These are phyloP conservation scores for Caenorhabditis sulstoni DNA, from an alignment of 2,888 invertebrate genomes.

Conservation along the genomic window DNA sequence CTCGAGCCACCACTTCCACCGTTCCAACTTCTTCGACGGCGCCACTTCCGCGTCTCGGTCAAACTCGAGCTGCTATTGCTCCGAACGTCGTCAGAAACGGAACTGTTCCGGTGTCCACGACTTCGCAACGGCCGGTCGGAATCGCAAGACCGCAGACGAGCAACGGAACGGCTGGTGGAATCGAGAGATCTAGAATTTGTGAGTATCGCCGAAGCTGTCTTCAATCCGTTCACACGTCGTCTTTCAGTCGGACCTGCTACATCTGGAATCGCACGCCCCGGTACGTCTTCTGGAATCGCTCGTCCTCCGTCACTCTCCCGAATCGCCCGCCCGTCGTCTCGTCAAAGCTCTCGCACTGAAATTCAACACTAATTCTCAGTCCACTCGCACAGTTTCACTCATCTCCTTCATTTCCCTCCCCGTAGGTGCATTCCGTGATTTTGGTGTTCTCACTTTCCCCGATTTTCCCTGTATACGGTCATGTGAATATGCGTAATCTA, in stretches of 20 bases:
- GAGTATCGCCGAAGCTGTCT: not conserved
- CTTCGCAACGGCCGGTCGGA: conserved; percentile 13
- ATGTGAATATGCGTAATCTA: too few relatives aligned
- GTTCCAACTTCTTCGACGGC: not conserved
- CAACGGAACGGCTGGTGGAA: not conserved
- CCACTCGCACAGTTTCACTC: not conserved
- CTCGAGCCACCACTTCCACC: not conserved
- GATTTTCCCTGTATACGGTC: too few relatives aligned
- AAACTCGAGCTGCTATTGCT: conserved; percentile 3
- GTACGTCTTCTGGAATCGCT: conserved; percentile 7
- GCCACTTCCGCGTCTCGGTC: not conserved
- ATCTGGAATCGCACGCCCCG: conserved; percentile 22
- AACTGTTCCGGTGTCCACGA: not conserved
- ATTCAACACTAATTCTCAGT: conserved; percentile 1
- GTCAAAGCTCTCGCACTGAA: conserved; percentile 26
- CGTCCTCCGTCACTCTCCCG: not conserved
- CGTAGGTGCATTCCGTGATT: too few relatives aligned
- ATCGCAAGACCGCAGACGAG: conserved; percentile 24
- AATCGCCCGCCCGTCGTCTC: conserved; percentile 32
- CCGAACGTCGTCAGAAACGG: conserved; percentile 43
- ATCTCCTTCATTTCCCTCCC: not conserved
- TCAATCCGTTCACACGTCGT: not conserved
- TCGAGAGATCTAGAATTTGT: conserved; percentile 20
- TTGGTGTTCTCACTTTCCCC: too few relatives aligned
- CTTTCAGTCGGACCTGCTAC: not conserved